Evolutionary conservation across 2,113 vertebrate genomes (phyloP).

Genomic region (Cheilinus undulatus): DNA sequence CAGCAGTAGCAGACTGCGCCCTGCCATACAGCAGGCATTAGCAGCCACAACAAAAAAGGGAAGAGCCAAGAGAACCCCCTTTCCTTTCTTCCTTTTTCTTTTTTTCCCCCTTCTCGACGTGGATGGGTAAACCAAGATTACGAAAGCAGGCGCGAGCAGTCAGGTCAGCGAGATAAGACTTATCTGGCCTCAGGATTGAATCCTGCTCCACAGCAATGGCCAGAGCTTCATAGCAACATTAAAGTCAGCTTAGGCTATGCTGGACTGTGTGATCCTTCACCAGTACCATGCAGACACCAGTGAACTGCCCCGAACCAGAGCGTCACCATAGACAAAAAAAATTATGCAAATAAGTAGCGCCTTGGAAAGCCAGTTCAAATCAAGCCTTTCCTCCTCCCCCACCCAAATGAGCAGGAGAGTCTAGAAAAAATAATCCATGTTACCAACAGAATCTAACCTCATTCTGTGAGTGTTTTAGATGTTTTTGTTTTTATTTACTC

Average conservation of each 20-base stretch:
- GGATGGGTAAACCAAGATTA: slow-evolving; percentile 84
- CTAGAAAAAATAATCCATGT: slow-evolving; percentile 40
- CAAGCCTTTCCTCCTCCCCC: slow-evolving; percentile 79
- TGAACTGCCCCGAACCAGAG: slow-evolving; percentile 88
- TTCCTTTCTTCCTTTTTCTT: slow-evolving; percentile 63
- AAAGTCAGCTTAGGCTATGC: slow-evolving; percentile 81
- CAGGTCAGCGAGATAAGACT: slow-evolving; percentile 85
- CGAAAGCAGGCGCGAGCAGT: slow-evolving; percentile 79
- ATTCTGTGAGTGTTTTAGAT: slow-evolving; percentile 38
- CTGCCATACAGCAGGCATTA: slow-evolving; percentile 83
- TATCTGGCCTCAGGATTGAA: slow-evolving; percentile 82
- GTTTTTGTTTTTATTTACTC: slow-evolving; percentile 52
- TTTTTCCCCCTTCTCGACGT: slow-evolving; percentile 75
- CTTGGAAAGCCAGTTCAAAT: slow-evolving; percentile 85
- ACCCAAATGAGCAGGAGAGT: slow-evolving; percentile 65
- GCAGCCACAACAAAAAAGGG: slow-evolving; percentile 78
- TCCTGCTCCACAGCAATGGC: slow-evolving; percentile 82
- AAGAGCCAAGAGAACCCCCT: slow-evolving; percentile 77
- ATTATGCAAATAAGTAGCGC: slow-evolving; percentile 95
- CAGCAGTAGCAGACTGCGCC: slow-evolving; percentile 74
- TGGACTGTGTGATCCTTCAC: slow-evolving; percentile 84
- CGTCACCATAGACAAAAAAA: slow-evolving; percentile 95
- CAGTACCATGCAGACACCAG: slow-evolving; percentile 84
- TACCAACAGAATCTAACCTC: slow-evolving; percentile 37
- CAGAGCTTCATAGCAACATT: slow-evolving; percentile 90